Base-by-base conservation (phyloP, 92 coral and sea anemone genomes). In the Porites rus region DNA sequence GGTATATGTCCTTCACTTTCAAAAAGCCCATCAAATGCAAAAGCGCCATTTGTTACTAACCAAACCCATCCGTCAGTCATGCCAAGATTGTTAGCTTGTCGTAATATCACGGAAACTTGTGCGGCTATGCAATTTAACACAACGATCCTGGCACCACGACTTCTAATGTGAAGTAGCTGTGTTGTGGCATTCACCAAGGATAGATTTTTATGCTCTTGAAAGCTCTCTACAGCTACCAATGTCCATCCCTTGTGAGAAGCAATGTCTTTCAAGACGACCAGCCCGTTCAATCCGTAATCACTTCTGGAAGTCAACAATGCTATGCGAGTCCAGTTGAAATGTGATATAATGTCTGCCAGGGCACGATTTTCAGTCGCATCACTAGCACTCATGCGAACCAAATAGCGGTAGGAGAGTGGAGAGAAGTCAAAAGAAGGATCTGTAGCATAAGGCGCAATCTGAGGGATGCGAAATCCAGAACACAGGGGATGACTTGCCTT, bases 41-140 rank as follows among this genome's bases (percentile, higher is more conserved):
- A 94, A 0, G 94, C 94, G 6, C 94, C 98, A 69, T 88, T 92
- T 24, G 90, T 89, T 1, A 94, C 91, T 21, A 94, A 86, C 98
- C 98, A 96, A 7, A 94, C 98, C 87, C 96, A 91, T 12, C 93
- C 95, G 14, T 89, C 88, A 28, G 91, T 58, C 95, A 96, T 93
- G 20, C 90, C 95, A 62, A 96, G 88, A 31, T 92, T 91, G 50
- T 92, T 81, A 20, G 98, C 98, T 68, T 96, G 98, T 17, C 84
- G 86, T 28, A 96, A 81, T 25, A 96, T 86, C 8, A 79, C 81
- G 24, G 90, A 93, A 4, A 92, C 81, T 69, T 91, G 89, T 10
- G 66, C 52, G 54, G 93, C 93, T 43, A 91, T 67, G 53, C 96
- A 94, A 76, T 92, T 93, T 17, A 96, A 81, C 13, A 94, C 72